These are phyloP conservation scores for Criorhina ranunculi DNA, from an alignment of 2,888 invertebrate genomes.

Conservation along the genomic window DNA sequence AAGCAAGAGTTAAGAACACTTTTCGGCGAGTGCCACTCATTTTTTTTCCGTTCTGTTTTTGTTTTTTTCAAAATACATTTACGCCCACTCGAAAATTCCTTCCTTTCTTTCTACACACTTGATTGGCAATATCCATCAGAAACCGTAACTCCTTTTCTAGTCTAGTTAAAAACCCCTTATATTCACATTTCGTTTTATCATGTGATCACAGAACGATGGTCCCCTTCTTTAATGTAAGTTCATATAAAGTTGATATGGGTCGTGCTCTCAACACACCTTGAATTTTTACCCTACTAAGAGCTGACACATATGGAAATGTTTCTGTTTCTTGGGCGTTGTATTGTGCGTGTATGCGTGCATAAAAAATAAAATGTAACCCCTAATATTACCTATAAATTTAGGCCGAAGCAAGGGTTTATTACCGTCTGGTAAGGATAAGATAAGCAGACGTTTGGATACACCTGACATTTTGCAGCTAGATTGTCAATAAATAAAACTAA, in stretches of 20 bases:
- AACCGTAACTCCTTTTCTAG: background rate
- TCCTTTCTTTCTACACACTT: background rate
- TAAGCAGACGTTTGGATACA: constrained; percentile 29
- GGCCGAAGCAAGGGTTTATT: constrained; percentile 23
- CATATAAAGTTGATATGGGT: constrained; percentile 43
- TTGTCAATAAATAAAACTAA: constrained; percentile 38
- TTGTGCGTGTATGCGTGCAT: constrained; percentile 50
- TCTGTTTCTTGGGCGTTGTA: constrained; percentile 22
- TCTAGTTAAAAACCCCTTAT: background rate
- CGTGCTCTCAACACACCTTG: constrained; percentile 61
- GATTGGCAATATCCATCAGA: constrained; percentile 20
- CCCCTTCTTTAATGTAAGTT: constrained; percentile 3
- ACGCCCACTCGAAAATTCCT: background rate
- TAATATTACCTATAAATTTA: constrained; percentile 49
- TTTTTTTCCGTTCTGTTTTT: too few relatives aligned
- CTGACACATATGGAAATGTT: constrained; percentile 4
- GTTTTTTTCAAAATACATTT: too few relatives aligned
- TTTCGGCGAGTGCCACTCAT: too few relatives aligned
- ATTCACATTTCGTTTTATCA: background rate
- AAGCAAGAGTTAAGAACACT: too few relatives aligned
- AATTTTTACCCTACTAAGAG: constrained; percentile 24
- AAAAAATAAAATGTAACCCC: constrained; percentile 25
- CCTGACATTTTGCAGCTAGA: constrained; percentile 53
- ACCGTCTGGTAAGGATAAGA: background rate
- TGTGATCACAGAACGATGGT: constrained; percentile 3